Conservation (phyloP, 2,113 vertebrate species). For the Montifringilla adamsi region DNA sequence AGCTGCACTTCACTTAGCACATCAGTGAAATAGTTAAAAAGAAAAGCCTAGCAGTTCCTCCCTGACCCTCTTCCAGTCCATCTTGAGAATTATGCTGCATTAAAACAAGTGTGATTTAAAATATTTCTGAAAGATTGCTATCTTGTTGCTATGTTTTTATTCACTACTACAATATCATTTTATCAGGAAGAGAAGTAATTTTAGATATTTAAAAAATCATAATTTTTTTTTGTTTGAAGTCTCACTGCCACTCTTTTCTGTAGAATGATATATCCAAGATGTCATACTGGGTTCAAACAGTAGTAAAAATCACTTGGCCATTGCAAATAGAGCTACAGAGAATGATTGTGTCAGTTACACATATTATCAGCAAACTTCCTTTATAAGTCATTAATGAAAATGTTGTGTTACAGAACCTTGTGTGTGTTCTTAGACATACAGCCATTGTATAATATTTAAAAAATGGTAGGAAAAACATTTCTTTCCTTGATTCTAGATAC, state of each 20-base stretch:
- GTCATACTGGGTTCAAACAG: background rate
- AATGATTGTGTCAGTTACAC: background rate
- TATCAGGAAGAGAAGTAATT: background rate
- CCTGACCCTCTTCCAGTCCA: background rate
- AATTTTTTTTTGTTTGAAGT: background rate
- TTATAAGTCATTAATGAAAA: background rate
- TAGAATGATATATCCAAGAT: background rate
- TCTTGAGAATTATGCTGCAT: background rate
- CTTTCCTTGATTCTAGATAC: background rate
- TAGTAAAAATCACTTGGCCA: background rate
- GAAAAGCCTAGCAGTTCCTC: background rate
- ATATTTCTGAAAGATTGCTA: background rate
- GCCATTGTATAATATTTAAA: background rate
- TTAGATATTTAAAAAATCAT: background rate
- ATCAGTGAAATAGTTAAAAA: background rate
- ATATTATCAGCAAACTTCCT: background rate
- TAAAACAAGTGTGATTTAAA: background rate
- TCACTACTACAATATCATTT: background rate
- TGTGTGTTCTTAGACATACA: background rate
- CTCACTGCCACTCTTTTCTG: background rate
- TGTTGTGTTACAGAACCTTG: accelerated
- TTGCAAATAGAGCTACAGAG: background rate
- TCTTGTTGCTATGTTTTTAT: background rate
- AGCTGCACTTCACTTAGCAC: background rate
- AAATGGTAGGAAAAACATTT: background rate